These are phyloP conservation scores for Micropoecilia bifurca DNA, from an alignment of 2,797 vertebrate genomes.

Conservation along the genomic window DNA sequence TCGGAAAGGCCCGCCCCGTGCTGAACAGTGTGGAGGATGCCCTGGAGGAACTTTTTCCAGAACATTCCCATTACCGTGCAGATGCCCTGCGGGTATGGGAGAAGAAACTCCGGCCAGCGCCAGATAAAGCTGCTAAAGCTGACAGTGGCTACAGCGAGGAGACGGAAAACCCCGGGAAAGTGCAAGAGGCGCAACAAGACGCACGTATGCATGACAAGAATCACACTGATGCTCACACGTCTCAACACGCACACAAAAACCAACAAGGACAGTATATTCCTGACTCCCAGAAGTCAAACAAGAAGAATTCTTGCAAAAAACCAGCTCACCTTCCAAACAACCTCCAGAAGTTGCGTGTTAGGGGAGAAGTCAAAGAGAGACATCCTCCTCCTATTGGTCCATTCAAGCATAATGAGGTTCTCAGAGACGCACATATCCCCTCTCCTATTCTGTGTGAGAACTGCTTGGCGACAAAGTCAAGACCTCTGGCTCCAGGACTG, in stretches of 20 bases:
- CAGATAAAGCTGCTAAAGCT: conserved; percentile 82
- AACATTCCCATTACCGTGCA: conserved; percentile 77
- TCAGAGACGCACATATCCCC: conserved; percentile 31
- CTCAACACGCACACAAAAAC: conserved; percentile 6
- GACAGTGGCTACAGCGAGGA: conserved; percentile 84
- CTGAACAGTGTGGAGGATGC: conserved; percentile 86
- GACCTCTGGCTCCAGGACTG: conserved; percentile 45
- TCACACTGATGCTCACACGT: conserved; percentile 16
- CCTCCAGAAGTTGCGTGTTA: conserved; percentile 73
- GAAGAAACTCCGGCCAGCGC: conserved; percentile 80
- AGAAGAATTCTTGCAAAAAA: conserved; percentile 57
- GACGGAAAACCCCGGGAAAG: conserved; percentile 38
- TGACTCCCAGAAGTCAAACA: conserved; percentile 36
- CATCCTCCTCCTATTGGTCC: conserved; percentile 44
- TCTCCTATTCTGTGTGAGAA: conserved; percentile 71
- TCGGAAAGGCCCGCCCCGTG: conserved; percentile 88
- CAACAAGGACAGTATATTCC: conserved; percentile 28
- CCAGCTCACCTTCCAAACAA: conserved; percentile 67
- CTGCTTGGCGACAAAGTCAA: conserved; percentile 73
- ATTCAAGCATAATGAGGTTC: conserved; percentile 69
- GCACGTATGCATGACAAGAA: conserved; percentile 30
- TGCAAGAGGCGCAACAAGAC: conserved; percentile 23
- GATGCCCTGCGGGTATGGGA: conserved; percentile 81
- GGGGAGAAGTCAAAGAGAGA: conserved; percentile 48
- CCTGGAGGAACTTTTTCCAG: conserved; percentile 90